Base-by-base conservation (phyloP, 1,140 invertebrate genomes). In the Parasteatoda tepidariorum region DNA sequence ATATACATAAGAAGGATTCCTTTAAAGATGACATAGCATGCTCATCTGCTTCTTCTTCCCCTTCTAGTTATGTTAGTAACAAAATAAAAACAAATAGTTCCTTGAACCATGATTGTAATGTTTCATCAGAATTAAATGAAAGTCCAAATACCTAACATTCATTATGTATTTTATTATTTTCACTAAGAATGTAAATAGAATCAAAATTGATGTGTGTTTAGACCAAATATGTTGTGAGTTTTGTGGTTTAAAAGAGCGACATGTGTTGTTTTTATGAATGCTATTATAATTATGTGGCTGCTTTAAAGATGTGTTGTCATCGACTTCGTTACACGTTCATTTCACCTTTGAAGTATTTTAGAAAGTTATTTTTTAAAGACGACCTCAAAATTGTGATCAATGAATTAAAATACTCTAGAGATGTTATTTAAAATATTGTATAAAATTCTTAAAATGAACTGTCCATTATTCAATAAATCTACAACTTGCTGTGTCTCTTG, bases 391-490 rank as follows among this genome's bases (percentile, higher is more conserved):
- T 48, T 48, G 38, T 48, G 38, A 48, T 48, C 38, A 2, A 48
- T 48, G 38, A 48, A 48, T 18, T 48, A 9, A 48, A 48, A 48
- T 48, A 13, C 9, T 48, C 38, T 68, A 68, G n/a, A 33, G 22
- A 38, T 76, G 33, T 79, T 67, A 68, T 41, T 54, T 54, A 71
- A 71, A 61, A 48, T 61, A 71, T 71, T 82, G 78, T 82, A 41
- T 33, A 82, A 71, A 55, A 41, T 48, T 74, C 71, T 71, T 82
- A 67, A 70, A 38, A n/a, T n/a, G n/a, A n/a, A 34, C 48, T 66
- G 54, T 71, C 55, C 68, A 82, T 55, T 9, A 68, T 13, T 38
- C 13, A 79, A 76, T 71, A 82, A 82, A 70, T 61, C 28, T 70
- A 41, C 57, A 59, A 61, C 57, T 68, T 71, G 30, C 78, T 75